phyloP scores from a whole-genome alignment of 2,797 vertebrate genomes.

The Clarias laeviceps region DNA sequence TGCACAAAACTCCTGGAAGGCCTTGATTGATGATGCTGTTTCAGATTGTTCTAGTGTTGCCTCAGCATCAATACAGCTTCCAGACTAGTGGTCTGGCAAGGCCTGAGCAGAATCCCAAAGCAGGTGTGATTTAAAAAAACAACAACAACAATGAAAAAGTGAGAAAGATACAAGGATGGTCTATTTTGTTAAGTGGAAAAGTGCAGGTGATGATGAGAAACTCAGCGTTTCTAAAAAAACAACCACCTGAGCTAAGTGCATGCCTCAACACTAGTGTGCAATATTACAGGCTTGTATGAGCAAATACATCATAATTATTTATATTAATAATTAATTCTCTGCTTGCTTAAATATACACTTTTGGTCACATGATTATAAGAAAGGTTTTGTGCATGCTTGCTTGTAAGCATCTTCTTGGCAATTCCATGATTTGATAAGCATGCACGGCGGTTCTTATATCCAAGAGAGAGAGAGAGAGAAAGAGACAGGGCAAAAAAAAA shows the following conservation, averaged over 20 bases:
- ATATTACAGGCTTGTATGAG: background rate
- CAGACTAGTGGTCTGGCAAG: slow-evolving; percentile 20
- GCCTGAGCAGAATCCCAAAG: slow-evolving; percentile 49
- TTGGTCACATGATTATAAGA: background rate
- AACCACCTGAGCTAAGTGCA: background rate
- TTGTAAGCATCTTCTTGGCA: background rate
- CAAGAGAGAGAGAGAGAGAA: background rate
- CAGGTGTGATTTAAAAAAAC: slow-evolving; percentile 25
- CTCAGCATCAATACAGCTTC: slow-evolving; percentile 40
- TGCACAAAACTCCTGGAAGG: slow-evolving; percentile 35
- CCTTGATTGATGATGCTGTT: slow-evolving; percentile 47
- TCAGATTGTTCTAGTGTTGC: slow-evolving; percentile 51
- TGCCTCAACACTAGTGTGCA: background rate
- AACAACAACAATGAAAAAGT: background rate
- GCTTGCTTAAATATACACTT: background rate
- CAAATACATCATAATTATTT: background rate
- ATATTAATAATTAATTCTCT: background rate
- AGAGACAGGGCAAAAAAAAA: background rate
- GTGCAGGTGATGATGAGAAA: slow-evolving; percentile 9
- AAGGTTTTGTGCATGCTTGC: background rate
- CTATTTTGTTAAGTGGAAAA: background rate
- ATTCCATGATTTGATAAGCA: background rate
- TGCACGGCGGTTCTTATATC: no score
- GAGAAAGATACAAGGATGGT: background rate
- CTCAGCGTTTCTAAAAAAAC: background rate